Base-by-base conservation (phyloP, 2,888 invertebrate species). In the Platerodrilus igneus region DNA sequence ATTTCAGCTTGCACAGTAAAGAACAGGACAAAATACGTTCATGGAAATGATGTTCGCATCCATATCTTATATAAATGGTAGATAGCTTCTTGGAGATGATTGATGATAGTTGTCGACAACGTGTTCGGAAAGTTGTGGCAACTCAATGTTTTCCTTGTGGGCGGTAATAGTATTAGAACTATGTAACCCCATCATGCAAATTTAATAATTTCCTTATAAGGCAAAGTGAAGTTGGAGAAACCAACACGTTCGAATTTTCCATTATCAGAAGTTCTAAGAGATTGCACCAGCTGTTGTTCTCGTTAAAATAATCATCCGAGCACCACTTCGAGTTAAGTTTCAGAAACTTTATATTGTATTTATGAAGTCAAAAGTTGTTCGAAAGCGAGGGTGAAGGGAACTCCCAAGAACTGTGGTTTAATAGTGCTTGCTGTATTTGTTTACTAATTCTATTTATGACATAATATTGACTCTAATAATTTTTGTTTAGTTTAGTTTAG, bases 21-120 rank as follows among this genome's bases (percentile, higher is more conserved):
- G n/a, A n/a, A n/a, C n/a, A n/a, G n/a, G n/a, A n/a, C n/a, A n/a
- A 38, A 28, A 38, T 43, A 41, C 31, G 27, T 34, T 39, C 35
- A 43, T 41, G 48, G 43, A 39, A 22, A 22, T 38, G 28, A 29
- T 27, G 36, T 45, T 45, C 41, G 21, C 33, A 22, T 37, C 39
- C 19, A 30, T 29, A 28, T 38, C 45, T 40, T 41, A 39, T 45
- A 55, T 59, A 58, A 57, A 57, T 58, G 57, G 58, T 56, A 56
- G 57, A 58, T 56, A 53, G 58, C 56, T 62, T 55, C 57, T 45
- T 41, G 43, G 53, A n/a, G n/a, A 66, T 66, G 66, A 66, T 66
- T 66, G 66, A 66, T 66, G 66, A 62, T 53, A 51, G 56, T 59
- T 66, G 66, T 66, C 64, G 62, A 65, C 66, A 65, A 60, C 58